Evolutionary conservation across 2,888 invertebrate genomes (phyloP).

Genomic region (Stegophylla sp.): DNA sequence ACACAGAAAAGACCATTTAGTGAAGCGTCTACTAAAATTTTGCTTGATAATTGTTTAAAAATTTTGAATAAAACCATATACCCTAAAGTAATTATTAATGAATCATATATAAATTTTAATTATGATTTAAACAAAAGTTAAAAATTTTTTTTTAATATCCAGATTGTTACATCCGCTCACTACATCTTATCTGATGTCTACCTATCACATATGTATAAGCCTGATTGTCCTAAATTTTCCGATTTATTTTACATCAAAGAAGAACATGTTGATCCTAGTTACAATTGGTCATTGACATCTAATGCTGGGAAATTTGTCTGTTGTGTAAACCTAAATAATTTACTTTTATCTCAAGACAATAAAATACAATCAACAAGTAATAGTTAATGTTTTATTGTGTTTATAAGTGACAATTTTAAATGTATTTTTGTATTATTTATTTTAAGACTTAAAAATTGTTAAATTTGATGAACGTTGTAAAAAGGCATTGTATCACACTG

Average conservation of each 20-base stretch:
- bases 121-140: neutral
- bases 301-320: neutral
- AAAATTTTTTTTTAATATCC: slow-evolving; percentile 63
- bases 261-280: neutral
- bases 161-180: slow-evolving; percentile 85
- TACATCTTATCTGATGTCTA: slow-evolving; percentile 87
- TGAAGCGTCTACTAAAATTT: slow-evolving; percentile 77
- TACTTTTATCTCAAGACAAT: neutral
- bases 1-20: slow-evolving; percentile 65
- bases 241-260: slow-evolving; percentile 63
- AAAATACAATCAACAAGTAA: neutral
- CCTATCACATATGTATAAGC: slow-evolving; percentile 72
- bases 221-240: slow-evolving; percentile 72
- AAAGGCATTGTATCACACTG: slow-evolving; percentile 75
- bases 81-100: slow-evolving; percentile 68
- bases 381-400: neutral
- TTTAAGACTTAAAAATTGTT: slow-evolving; percentile 65
- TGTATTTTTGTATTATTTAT: neutral
- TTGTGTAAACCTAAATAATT: neutral
- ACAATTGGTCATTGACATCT: neutral
- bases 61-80: slow-evolving; percentile 79
- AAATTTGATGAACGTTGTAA: slow-evolving; percentile 72
- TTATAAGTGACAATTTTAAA: neutral
- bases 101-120: neutral
- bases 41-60: slow-evolving; percentile 83